Base-by-base conservation (phyloP, 2,113 vertebrate genomes). In the Lophura nycthemera region DNA sequence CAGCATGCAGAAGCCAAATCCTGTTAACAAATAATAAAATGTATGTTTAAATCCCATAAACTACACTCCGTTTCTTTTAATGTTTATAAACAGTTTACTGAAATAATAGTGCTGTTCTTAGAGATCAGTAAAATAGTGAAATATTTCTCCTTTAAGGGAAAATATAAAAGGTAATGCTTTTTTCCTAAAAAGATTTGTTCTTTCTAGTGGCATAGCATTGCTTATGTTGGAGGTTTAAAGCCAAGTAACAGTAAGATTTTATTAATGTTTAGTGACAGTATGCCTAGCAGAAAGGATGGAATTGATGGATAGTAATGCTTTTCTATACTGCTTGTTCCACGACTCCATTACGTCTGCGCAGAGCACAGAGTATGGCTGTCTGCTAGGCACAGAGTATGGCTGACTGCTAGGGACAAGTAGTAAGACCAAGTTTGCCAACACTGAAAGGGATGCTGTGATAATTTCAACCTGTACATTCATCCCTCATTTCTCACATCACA, bases 1-100 rank as follows among this genome's bases (percentile, higher is more conserved):
- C 57, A 43, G 56, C 47, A 72, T 54, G 22, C 43, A 86, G 47
- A 29, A 95, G 20, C 6, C 72, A 78, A 92, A 80, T 69, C 76
- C 79, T 90, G 72, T 91, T 95, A 95, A 76, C 50, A 88, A 91
- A 95, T 83, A 95, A 92, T 83, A 56, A 95, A 95, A 92, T 10
- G 2, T 81, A 57, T 59, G 36, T 79, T 94, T 92, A 94, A 93
- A 87, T 89, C 69, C 42, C 57, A 80, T 86, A 95, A 95, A 93
- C 75, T n/a, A 83, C 75, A 64, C 54, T 89, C 38, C 8, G 17
- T 48, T 85, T 91, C 56, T 91, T 91, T 89, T 88, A 88, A 88
- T 83, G 80, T 91, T 91, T 93, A 89, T 95, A 91, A 96, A 93
- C 43, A 89, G 40, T 83, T 92, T 91, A 90, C 50, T 90, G 43